These are phyloP conservation scores for Eubucco bourcierii DNA, from an alignment of 2,113 vertebrate species.

Conservation along the genomic window DNA sequence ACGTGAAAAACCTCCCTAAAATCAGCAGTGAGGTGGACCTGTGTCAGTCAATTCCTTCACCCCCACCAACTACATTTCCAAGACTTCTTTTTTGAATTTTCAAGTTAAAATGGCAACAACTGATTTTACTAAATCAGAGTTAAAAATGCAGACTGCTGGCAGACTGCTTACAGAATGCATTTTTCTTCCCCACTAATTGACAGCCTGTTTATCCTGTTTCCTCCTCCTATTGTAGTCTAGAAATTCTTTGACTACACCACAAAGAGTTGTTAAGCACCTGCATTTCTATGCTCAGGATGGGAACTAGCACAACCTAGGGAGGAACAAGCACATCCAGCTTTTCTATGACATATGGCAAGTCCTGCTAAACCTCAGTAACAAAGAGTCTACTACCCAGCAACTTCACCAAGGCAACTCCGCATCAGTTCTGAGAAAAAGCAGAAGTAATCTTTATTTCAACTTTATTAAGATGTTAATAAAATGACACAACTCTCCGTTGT, in stretches of 20 bases:
- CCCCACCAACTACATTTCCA: fast-evolving
- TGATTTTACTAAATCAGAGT: background rate
- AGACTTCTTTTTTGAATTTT: background rate
- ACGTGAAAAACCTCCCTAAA: background rate
- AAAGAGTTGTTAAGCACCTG: background rate
- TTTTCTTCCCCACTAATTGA: background rate
- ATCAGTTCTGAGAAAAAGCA: background rate
- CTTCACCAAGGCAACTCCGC: background rate
- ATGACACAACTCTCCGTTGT: background rate
- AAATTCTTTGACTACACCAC: background rate
- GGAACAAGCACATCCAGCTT: background rate
- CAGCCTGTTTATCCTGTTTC: constrained; percentile 1
- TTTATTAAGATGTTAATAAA: background rate
- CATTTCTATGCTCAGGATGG: background rate
- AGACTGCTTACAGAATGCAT: background rate
- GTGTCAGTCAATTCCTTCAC: background rate
- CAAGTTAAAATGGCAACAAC: background rate
- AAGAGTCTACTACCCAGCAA: background rate
- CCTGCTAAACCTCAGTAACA: background rate
- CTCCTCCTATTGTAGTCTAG: background rate
- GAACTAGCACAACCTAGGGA: background rate
- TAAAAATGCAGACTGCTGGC: background rate
- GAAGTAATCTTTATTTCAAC: background rate
- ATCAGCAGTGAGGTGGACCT: background rate
- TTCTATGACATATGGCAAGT: background rate